Conservation (phyloP, 2,888 invertebrate genomes). For the Orthosia cruda region DNA sequence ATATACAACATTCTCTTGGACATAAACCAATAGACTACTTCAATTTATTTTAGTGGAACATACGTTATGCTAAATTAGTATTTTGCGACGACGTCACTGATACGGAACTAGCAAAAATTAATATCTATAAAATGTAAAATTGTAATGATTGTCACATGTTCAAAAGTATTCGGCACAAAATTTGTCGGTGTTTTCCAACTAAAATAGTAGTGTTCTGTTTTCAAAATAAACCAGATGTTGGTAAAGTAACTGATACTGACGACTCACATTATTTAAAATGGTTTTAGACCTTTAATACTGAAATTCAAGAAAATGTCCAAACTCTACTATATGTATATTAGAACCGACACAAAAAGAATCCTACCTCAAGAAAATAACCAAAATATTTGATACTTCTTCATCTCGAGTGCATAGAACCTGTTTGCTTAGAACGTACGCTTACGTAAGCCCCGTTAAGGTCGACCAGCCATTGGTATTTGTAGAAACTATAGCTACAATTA, state of each 20-base stretch:
- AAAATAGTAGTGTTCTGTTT: too few relatives aligned
- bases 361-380: constrained; percentile 35
- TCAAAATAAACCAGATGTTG: too few relatives aligned
- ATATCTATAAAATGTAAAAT: not conserved
- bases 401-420: constrained; percentile 65
- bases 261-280: too few relatives aligned
- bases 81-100: constrained; percentile 15
- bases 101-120: not conserved
- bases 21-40: constrained; percentile 1
- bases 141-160: not conserved
- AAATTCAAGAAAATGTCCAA: not conserved
- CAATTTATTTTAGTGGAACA: not conserved
- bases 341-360: not conserved
- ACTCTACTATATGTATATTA: too few relatives aligned
- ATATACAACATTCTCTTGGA: not conserved
- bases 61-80: constrained; percentile 2
- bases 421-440: constrained; percentile 69
- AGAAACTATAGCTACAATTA: constrained; percentile 40
- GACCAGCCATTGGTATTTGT: constrained; percentile 68
- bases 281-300: too few relatives aligned
- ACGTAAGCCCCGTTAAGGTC: constrained; percentile 78
- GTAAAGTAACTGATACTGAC: too few relatives aligned
- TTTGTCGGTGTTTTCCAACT: too few relatives aligned
- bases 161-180: not conserved
- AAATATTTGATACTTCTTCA: constrained; percentile 41